phyloP scores from a whole-genome alignment of 2,113 vertebrate species.

The Dermatemys mawii region DNA sequence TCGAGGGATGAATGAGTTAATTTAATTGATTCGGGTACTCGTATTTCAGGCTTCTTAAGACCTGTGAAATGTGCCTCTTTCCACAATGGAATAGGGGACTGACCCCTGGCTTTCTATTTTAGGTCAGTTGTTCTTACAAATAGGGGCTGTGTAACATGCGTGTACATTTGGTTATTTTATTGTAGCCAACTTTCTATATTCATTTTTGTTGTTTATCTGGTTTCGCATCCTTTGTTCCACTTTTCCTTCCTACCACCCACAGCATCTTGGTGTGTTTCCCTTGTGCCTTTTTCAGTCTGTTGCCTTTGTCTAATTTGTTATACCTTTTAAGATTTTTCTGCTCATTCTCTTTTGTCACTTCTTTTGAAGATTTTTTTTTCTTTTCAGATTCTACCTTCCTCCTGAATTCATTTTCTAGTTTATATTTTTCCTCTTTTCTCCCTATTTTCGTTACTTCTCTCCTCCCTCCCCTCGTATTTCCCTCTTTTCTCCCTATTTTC shows the following conservation, averaged over 20 bases:
- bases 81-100: not conserved
- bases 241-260: not conserved
- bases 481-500: no score
- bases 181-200: not conserved
- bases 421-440: not conserved
- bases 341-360: not conserved
- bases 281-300: not conserved
- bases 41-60: fast-evolving
- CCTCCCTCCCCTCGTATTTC: no score
- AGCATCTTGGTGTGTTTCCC: fast-evolving
- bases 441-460: not conserved
- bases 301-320: not conserved
- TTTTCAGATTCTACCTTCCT: not conserved
- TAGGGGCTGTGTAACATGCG: not conserved
- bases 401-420: not conserved
- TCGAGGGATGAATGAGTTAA: fast-evolving
- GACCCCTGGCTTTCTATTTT: fast-evolving
- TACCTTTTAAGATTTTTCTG: not conserved
- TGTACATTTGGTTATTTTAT: fast-evolving
- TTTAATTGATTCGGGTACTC: not conserved
- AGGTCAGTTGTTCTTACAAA: not conserved
- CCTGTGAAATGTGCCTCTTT: not conserved
- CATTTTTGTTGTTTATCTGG: not conserved
- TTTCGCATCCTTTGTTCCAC: not conserved
- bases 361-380: not conserved